phyloP scores from a whole-genome alignment of 2,113 vertebrate species.

The Psittacara wagleri region DNA sequence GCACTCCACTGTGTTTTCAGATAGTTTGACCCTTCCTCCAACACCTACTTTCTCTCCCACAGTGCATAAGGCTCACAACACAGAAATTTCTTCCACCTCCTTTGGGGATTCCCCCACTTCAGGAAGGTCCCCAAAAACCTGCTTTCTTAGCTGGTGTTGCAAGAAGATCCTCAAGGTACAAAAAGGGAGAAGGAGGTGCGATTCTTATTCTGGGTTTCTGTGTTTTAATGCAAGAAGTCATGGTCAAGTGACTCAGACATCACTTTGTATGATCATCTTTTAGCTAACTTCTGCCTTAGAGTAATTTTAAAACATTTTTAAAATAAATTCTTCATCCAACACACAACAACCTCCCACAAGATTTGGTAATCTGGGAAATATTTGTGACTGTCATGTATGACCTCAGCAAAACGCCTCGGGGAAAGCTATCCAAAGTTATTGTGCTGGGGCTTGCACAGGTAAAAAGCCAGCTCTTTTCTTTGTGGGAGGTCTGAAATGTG shows the following conservation, averaged over 20 bases:
- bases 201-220: background rate
- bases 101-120: background rate
- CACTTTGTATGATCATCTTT: background rate
- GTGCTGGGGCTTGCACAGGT: background rate
- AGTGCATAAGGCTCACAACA: background rate
- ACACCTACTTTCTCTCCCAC: background rate
- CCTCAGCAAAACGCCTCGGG: background rate
- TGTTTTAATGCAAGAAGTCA: background rate
- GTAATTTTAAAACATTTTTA: background rate
- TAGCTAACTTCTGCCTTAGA: background rate
- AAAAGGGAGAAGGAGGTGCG: background rate
- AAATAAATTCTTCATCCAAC: background rate
- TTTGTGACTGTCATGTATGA: background rate
- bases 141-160: background rate
- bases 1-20: background rate
- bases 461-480: background rate
- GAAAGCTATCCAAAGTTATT: background rate
- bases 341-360: background rate
- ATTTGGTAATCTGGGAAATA: slow-evolving; percentile 14
- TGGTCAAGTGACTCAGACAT: background rate
- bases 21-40: background rate
- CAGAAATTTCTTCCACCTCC: background rate
- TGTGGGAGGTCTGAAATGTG: slow-evolving; percentile 43
- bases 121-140: background rate
- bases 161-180: background rate